These are phyloP conservation scores for Nansenia antarctica DNA, from an alignment of 2,113 vertebrate species.

Conservation along the genomic window DNA sequence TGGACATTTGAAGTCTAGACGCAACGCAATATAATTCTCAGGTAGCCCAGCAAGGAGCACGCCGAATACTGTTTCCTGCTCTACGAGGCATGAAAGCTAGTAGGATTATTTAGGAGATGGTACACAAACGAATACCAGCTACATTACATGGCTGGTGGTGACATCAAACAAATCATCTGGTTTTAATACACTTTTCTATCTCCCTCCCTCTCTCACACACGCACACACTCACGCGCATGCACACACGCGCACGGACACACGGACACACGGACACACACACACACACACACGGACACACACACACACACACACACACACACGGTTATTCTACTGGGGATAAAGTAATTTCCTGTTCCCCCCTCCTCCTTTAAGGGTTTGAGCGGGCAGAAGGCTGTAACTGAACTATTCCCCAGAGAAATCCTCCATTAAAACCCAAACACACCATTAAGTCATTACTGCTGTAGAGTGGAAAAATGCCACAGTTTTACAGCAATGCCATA, in stretches of 20 bases:
- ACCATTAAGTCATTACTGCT: conserved; percentile 35
- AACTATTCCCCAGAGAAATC: conserved; percentile 44
- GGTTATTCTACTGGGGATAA: conserved; percentile 67
- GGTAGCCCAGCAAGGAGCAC: not conserved
- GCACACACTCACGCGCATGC: conserved; percentile 19
- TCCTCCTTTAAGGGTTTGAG: conserved; percentile 43
- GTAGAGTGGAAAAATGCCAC: conserved; percentile 32
- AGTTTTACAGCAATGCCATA: conserved; percentile 24
- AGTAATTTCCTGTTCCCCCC: conserved; percentile 72
- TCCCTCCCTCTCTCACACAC: not conserved
- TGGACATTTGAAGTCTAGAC: not conserved
- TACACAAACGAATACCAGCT: not conserved
- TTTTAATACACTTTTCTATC: not conserved
- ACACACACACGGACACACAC: conserved; percentile 25
- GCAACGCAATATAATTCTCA: not conserved
- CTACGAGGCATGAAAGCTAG: not conserved
- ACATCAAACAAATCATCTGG: not conserved
- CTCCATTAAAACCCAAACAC: conserved; percentile 73
- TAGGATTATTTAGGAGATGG: not conserved
- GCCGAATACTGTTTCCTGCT: not conserved
- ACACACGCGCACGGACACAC: conserved; percentile 34
- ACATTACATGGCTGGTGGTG: not conserved
- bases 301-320: conserved; percentile 36
- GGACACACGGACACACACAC: conserved; percentile 29
- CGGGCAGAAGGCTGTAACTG: conserved; percentile 58